These are phyloP conservation scores for Leptothorax acervorum DNA, from an alignment of 2,888 invertebrate species.

Conservation along the genomic window DNA sequence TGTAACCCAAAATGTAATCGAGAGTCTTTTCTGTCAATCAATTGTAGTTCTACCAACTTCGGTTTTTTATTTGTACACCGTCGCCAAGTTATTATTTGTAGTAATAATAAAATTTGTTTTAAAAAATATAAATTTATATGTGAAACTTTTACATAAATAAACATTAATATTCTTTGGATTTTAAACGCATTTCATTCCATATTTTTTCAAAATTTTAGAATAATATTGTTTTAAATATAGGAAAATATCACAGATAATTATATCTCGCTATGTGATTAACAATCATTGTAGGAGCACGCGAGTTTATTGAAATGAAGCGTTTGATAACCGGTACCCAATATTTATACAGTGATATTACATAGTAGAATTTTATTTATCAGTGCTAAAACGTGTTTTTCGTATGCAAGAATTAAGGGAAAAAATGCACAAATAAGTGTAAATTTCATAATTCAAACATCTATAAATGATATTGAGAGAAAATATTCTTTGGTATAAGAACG, in stretches of 20 bases:
- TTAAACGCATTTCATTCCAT: no score
- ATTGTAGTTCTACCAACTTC: no score
- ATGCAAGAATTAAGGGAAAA: not conserved
- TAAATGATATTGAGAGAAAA: not conserved
- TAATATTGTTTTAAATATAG: no score
- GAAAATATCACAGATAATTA: constrained; percentile 13
- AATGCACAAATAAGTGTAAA: not conserved
- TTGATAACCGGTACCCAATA: not conserved
- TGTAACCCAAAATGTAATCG: no score
- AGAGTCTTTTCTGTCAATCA: no score
- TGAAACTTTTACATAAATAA: no score
- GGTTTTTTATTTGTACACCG: no score
- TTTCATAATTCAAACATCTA: not conserved
- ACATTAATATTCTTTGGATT: no score
- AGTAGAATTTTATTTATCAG: not conserved
- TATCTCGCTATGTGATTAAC: not conserved
- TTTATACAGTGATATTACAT: not conserved
- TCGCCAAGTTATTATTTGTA: no score
- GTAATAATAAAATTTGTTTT: no score
- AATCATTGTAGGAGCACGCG: not conserved
- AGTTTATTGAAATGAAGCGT: not conserved
- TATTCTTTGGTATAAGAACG: not conserved
- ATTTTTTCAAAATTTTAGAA: no score
- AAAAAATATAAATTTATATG: no score
- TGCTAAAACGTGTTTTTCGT: not conserved